A percentile compares a stretch with the other conserved stretches of the same genome.
These are phyloP conservation scores for Apus apus DNA, from an alignment of 2,113 vertebrate species.

Conservation along the genomic window DNA sequence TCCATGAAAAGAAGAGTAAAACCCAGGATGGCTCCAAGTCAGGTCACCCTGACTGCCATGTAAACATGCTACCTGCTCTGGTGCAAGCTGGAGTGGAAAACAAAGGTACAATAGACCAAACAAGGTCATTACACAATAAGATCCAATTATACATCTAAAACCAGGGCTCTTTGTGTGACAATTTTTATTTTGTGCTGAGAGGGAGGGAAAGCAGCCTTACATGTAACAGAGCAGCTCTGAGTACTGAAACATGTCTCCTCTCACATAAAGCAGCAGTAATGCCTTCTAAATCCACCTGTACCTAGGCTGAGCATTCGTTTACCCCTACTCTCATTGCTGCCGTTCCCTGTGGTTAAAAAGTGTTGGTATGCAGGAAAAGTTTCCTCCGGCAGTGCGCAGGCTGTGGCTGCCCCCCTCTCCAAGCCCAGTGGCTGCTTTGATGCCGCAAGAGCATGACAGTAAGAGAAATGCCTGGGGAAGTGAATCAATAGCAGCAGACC, in stretches of 20 bases:
- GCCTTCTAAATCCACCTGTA: conserved; percentile 5
- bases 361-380: conserved; percentile 47
- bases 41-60: conserved; percentile 23
- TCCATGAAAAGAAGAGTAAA: conserved; percentile 7
- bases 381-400: not conserved
- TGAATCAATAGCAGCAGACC: conserved; percentile 45
- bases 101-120: conserved; percentile 38
- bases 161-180: not conserved
- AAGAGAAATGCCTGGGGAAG: conserved; percentile 66
- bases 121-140: conserved; percentile 35
- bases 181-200: not conserved
- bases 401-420: not conserved
- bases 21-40: not conserved
- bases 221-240: not conserved
- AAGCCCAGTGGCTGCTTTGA: conserved; percentile 33
- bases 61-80: conserved; percentile 14
- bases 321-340: not conserved
- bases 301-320: not conserved
- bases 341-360: not conserved
- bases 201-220: not conserved
- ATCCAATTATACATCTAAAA: conserved; percentile 16
- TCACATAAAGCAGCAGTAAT: not conserved
- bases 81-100: not conserved
- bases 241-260: not conserved
- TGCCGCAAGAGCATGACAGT: conserved; percentile 48